Conservation (phyloP, 2,113 vertebrate genomes). For the Talpa occidentalis region DNA sequence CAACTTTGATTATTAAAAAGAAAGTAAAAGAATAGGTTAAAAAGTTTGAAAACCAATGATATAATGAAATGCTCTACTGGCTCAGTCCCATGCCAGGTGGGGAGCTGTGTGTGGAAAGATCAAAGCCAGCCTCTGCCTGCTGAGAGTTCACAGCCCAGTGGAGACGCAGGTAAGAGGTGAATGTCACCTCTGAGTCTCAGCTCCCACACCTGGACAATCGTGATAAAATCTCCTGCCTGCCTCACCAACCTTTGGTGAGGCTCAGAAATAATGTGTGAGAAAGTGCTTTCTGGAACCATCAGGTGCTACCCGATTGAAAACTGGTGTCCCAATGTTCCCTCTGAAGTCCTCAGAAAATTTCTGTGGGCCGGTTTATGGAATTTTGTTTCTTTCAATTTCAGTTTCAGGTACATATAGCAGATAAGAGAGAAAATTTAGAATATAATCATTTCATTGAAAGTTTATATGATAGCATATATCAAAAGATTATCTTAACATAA, state of each 20-base stretch:
- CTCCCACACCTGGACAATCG: background rate
- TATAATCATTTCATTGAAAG: conserved; percentile 18
- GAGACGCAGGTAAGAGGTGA: background rate
- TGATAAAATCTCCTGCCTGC: background rate
- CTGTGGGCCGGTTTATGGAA: background rate
- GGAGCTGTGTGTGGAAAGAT: background rate
- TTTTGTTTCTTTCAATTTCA: background rate
- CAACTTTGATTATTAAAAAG: background rate
- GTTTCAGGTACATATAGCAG: background rate
- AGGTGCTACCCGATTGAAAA: background rate
- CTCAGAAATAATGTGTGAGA: background rate
- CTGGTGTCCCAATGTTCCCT: background rate
- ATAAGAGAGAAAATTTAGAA: conserved; percentile 33
- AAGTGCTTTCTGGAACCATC: background rate
- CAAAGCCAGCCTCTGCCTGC: background rate
- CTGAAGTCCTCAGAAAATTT: background rate
- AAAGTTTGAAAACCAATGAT: background rate
- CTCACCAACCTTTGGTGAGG: background rate
- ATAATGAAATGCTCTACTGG: background rate
- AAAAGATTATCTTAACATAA: conserved; percentile 39
- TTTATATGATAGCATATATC: conserved; percentile 7
- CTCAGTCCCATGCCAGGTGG: background rate
- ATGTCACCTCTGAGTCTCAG: background rate
- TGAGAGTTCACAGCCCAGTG: background rate
- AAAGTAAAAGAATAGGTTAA: background rate